phyloP scores from a whole-genome alignment of 1,140 invertebrate species.

The Drosophila orosa region DNA sequence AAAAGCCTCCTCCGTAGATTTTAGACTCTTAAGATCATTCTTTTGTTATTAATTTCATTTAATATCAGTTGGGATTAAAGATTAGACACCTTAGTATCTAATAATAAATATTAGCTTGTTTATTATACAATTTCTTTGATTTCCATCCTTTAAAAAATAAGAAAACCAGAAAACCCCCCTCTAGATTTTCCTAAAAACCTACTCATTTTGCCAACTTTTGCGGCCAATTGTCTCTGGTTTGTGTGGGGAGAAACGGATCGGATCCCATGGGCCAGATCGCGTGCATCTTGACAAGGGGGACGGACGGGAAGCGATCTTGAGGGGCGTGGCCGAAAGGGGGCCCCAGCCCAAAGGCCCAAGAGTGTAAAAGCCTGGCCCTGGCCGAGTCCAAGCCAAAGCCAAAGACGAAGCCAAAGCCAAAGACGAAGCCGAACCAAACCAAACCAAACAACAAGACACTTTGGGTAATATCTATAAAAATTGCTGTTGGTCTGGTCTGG shows the following conservation, averaged over 20 bases:
- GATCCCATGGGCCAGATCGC: slow-evolving; percentile 26
- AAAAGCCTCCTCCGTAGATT: too few relatives aligned
- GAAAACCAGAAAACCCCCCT: neutral
- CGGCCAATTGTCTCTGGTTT: neutral
- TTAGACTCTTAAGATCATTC: too few relatives aligned
- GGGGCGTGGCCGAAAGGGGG: slow-evolving; percentile 17
- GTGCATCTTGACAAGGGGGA: slow-evolving; percentile 9
- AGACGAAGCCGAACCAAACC: slow-evolving; percentile 15
- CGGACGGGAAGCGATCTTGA: neutral
- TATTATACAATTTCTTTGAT: neutral
- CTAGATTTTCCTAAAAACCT: slow-evolving; percentile 1
- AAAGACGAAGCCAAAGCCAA: slow-evolving; percentile 29
- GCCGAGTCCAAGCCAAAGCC: slow-evolving; percentile 26
- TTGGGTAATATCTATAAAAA: slow-evolving; percentile 80
- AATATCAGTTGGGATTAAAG: too few relatives aligned
- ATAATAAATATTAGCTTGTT: neutral
- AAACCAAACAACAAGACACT: slow-evolving; percentile 69
- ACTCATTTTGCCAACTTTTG: neutral
- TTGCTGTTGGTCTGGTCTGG: slow-evolving; percentile 50
- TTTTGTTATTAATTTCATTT: too few relatives aligned
- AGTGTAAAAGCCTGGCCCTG: slow-evolving; percentile 42
- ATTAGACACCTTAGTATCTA: too few relatives aligned
- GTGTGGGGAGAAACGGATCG: slow-evolving; percentile 2
- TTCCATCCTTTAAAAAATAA: neutral
- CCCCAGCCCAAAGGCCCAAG: slow-evolving; percentile 15